Evolutionary conservation across 1,140 invertebrate genomes (phyloP).

Genomic region (Platyscapa corneri): DNA sequence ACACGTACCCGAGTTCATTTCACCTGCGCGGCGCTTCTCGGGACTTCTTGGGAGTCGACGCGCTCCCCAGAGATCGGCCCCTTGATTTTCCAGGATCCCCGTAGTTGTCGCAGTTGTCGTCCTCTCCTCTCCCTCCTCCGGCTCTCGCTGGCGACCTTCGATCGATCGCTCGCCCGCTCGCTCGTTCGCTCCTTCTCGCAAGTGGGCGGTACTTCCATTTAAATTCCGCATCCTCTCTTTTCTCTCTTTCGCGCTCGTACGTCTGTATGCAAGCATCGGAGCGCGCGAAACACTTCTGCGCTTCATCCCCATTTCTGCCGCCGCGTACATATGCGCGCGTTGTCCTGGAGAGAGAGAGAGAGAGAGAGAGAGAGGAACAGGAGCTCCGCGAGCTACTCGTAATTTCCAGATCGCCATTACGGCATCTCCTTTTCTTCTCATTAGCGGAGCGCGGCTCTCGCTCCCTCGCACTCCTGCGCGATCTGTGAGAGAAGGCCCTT

Average conservation of each 20-base stretch:
- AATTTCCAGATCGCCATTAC: conserved; percentile 48
- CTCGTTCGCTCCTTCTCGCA: conserved; percentile 31
- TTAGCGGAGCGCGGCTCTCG: not conserved
- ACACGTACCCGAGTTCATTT: not conserved
- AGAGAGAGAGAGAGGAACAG: not conserved
- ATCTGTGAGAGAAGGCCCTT: not conserved
- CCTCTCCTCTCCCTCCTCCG: conserved; percentile 7
- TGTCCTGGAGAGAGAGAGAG: not conserved
- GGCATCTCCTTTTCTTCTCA: conserved; percentile 46
- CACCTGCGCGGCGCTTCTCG: conserved; percentile 46
- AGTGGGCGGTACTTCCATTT: conserved; percentile 57
- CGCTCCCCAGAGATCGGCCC: conserved; percentile 38
- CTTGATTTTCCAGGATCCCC: conserved; percentile 52
- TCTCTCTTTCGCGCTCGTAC: conserved; percentile 17
- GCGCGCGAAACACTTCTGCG: conserved; percentile 17
- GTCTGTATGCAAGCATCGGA: not conserved
- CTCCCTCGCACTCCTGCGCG: not conserved
- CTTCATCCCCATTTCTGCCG: conserved; percentile 41
- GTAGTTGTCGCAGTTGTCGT: conserved; percentile 39
- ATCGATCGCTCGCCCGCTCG: conserved; percentile 46
- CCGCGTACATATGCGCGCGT: not conserved
- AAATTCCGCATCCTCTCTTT: conserved; percentile 49
- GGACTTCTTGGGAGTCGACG: conserved; percentile 52
- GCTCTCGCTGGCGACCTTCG: conserved; percentile 45
- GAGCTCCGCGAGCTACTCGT: conserved; percentile 36